Conservation (phyloP, 2,113 vertebrate genomes). For the Epinephelus moara region DNA sequence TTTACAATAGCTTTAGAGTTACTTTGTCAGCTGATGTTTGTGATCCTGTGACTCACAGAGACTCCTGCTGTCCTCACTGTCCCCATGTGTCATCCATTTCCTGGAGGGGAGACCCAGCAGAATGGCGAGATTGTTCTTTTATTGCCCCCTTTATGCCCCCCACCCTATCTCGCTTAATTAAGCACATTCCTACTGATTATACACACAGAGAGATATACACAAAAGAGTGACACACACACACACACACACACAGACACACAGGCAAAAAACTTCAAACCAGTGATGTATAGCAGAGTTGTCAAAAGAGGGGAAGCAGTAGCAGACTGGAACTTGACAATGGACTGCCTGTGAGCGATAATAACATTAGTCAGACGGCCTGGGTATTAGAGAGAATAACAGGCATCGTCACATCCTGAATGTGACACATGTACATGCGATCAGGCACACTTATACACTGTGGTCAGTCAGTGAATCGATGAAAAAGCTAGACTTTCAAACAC, state of each 20-base stretch:
- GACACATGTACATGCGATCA: conserved; percentile 42
- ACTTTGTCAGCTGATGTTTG: conserved; percentile 54
- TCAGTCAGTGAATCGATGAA: conserved; percentile 6
- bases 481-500: not conserved
- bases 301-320: conserved; percentile 7
- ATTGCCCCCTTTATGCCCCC: conserved; percentile 36
- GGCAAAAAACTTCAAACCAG: conserved; percentile 33
- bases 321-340: conserved; percentile 61
- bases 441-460: conserved; percentile 6
- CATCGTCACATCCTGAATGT: conserved; percentile 60
- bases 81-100: conserved; percentile 61
- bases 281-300: conserved; percentile 52
- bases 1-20: conserved; percentile 28
- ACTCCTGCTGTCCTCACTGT: conserved; percentile 58
- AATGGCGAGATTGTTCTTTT: conserved; percentile 74
- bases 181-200: conserved; percentile 74
- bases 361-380: conserved; percentile 62
- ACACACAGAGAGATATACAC: conserved; percentile 32
- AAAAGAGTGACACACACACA: conserved; percentile 41
- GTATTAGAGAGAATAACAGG: conserved; percentile 37
- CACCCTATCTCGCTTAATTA: conserved; percentile 59
- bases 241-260: conserved; percentile 24
- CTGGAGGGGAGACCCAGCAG: conserved; percentile 59
- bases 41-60: conserved; percentile 61
- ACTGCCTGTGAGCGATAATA: conserved; percentile 56